Evolutionary conservation across 2,797 vertebrate species (phyloP).

Genomic region (Muscicapa striata): DNA sequence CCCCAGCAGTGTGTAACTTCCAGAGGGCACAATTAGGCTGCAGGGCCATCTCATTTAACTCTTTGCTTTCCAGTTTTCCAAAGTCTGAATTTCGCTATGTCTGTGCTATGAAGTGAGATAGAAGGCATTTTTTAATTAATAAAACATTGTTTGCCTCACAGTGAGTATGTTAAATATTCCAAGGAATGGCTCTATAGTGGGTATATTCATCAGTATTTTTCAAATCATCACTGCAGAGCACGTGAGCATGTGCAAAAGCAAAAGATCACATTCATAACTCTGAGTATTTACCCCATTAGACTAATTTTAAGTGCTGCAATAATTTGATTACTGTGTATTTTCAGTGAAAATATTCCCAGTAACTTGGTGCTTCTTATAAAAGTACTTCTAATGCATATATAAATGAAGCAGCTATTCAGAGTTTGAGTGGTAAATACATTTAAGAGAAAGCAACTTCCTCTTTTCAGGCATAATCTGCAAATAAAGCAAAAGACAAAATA

Average conservation of each 20-base stretch:
- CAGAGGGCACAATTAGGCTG: background rate
- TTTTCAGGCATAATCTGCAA: background rate
- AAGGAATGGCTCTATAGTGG: background rate
- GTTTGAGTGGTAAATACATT: background rate
- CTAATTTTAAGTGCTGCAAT: constrained; percentile 20
- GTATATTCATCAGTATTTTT: background rate
- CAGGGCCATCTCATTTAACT: background rate
- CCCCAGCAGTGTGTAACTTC: background rate
- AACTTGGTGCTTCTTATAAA: constrained; percentile 5
- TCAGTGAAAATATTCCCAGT: background rate
- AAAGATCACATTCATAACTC: background rate
- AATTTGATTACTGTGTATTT: constrained; percentile 45
- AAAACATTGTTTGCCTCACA: background rate
- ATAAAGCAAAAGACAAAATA: background rate
- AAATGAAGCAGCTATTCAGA: constrained; percentile 22
- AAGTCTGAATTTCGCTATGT: background rate
- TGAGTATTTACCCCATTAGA: constrained; percentile 19
- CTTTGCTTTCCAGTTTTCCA: background rate
- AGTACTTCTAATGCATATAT: background rate
- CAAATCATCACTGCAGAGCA: background rate
- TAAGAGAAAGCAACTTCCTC: background rate
- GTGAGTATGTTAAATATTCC: background rate
- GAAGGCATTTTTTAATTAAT: background rate
- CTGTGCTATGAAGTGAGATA: background rate
- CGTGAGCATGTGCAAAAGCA: background rate